A percentile compares a stretch with the other conserved stretches of the same genome.
These are phyloP conservation scores for Magallana nippona DNA, from an alignment of 2,888 invertebrate species.

Conservation along the genomic window DNA sequence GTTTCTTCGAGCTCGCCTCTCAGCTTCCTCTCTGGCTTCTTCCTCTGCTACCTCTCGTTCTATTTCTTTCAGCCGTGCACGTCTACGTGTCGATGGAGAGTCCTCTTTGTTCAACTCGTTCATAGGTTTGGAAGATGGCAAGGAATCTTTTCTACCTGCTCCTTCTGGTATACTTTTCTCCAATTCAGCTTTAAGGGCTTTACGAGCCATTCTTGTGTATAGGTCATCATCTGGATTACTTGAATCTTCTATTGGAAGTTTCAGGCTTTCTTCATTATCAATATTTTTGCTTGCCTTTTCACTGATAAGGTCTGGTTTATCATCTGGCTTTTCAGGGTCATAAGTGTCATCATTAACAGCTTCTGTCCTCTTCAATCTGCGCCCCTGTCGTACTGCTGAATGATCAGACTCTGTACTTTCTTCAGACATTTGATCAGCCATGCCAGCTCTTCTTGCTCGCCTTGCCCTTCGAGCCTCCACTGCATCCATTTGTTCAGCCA, in stretches of 20 bases:
- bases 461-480: slow-evolving; percentile 34
- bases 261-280: neutral
- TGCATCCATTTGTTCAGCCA: slow-evolving; percentile 33
- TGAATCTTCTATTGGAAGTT: neutral
- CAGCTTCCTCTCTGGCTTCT: slow-evolving; percentile 38
- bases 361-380: slow-evolving; percentile 31
- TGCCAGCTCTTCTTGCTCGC: slow-evolving; percentile 34
- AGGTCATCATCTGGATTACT: slow-evolving; percentile 25
- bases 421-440: slow-evolving; percentile 13
- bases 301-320: slow-evolving; percentile 13
- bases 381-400: neutral
- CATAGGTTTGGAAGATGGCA: neutral
- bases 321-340: slow-evolving; percentile 11
- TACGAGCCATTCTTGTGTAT: slow-evolving; percentile 38
- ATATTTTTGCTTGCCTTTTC: slow-evolving; percentile 8
- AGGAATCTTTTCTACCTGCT: neutral
- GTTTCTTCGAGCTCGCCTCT: slow-evolving; percentile 14
- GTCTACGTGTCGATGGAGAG: neutral
- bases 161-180: slow-evolving; percentile 22
- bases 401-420: slow-evolving; percentile 39
- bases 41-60: slow-evolving; percentile 43
- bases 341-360: slow-evolving; percentile 41
- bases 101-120: neutral
- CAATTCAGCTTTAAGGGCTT: slow-evolving; percentile 36
- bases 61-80: slow-evolving; percentile 35